phyloP scores from a whole-genome alignment of 1,140 invertebrate genomes.

The Philaenus spumarius region DNA sequence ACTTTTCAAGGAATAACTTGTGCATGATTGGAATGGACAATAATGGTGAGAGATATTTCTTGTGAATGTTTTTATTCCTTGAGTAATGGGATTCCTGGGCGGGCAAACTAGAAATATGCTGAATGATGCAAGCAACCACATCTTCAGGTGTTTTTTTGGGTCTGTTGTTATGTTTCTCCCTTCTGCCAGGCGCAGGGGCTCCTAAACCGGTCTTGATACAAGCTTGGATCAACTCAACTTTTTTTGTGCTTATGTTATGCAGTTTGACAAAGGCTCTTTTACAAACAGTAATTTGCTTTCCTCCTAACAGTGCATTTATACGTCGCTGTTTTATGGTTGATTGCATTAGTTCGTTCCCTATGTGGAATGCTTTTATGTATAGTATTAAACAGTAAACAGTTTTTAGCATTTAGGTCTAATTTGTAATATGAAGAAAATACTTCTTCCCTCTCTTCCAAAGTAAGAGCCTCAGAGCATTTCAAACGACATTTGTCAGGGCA shows the following conservation, averaged over 20 bases:
- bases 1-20: constrained; percentile 10
- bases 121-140: constrained; percentile 13
- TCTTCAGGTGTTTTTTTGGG: constrained; percentile 20
- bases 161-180: constrained; percentile 15
- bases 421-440: no score
- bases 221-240: constrained; percentile 20
- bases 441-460: neutral
- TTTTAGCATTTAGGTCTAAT: constrained; percentile 6
- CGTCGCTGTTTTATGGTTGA: constrained; percentile 13
- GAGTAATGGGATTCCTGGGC: constrained; percentile 27
- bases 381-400: neutral
- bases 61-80: constrained; percentile 17
- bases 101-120: constrained; percentile 21
- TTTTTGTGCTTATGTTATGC: constrained; percentile 20
- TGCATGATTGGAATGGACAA: constrained; percentile 17
- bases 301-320: constrained; percentile 7
- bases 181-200: constrained; percentile 7
- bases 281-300: constrained; percentile 2
- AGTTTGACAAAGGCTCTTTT: constrained; percentile 18
- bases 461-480: constrained; percentile 5
- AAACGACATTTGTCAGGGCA: constrained; percentile 10
- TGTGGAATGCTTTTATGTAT: neutral
- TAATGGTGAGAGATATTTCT: no score
- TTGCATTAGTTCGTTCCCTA: neutral
- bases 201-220: constrained; percentile 16